These are phyloP conservation scores for Eupithecia dodoneata DNA, from an alignment of 2,888 invertebrate species.

Conservation along the genomic window DNA sequence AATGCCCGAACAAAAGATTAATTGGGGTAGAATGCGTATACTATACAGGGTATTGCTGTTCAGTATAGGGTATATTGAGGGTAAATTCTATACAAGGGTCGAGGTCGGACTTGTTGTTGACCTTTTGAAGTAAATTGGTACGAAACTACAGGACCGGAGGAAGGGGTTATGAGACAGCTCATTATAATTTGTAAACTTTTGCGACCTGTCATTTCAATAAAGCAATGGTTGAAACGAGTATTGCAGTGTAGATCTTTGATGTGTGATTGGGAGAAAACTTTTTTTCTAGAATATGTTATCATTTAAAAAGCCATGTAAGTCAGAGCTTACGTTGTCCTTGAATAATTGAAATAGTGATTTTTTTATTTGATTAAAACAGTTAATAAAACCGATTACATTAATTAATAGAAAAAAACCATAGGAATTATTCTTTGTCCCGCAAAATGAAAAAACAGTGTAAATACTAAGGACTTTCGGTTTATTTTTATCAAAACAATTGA, in stretches of 20 bases:
- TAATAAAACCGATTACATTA: too few relatives aligned
- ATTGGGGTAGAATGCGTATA: conserved; percentile 34
- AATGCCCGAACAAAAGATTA: conserved; percentile 36
- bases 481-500: too few relatives aligned
- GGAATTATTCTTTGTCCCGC: too few relatives aligned
- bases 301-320: too few relatives aligned
- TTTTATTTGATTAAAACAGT: too few relatives aligned
- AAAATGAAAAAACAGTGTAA: too few relatives aligned
- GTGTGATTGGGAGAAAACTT: background rate
- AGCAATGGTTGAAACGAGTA: background rate
- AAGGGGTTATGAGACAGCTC: background rate
- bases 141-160: conserved; percentile 23
- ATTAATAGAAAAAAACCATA: too few relatives aligned
- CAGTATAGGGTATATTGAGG: conserved; percentile 20
- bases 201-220: background rate
- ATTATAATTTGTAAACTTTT: background rate
- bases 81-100: conserved; percentile 32
- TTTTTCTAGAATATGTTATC: background rate
- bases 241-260: background rate
- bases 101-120: conserved; percentile 31
- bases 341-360: background rate
- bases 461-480: too few relatives aligned
- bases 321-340: too few relatives aligned
- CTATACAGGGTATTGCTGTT: background rate
- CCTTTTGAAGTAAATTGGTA: conserved; percentile 35